Evolutionary conservation across 2,797 vertebrate species (phyloP).

Genomic region (Paramormyrops hopkinsi): DNA sequence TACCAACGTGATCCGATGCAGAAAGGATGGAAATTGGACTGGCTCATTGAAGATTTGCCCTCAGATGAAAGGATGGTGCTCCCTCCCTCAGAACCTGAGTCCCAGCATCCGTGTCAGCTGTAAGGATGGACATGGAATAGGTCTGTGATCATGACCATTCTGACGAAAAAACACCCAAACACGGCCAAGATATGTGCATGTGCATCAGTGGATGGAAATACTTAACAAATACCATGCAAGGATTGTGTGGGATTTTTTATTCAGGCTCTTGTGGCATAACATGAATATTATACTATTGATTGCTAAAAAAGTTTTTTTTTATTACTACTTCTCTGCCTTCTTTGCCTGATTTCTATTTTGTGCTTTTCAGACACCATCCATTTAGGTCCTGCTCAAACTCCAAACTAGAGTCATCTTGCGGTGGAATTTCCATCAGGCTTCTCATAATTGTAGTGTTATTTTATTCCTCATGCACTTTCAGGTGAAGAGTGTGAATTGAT

Average conservation of each 20-base stretch:
- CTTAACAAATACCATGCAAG: background rate
- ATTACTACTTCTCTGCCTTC: background rate
- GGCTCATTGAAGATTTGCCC: slow-evolving; percentile 84
- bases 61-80: slow-evolving; percentile 82
- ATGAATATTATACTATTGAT: background rate
- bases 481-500: slow-evolving; percentile 83
- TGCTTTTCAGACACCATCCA: background rate
- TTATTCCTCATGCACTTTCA: slow-evolving; percentile 38
- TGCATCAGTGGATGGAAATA: slow-evolving; percentile 5
- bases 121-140: slow-evolving; percentile 78
- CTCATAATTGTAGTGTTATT: background rate
- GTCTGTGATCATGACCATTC: slow-evolving; percentile 50
- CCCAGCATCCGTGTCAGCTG: slow-evolving; percentile 80
- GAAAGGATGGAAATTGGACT: slow-evolving; percentile 94
- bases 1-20: slow-evolving; percentile 82
- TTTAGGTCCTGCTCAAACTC: background rate
- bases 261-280: background rate
- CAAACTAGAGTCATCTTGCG: background rate
- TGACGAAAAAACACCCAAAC: background rate
- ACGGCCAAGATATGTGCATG: background rate
- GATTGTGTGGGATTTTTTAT: background rate
- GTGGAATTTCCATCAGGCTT: background rate
- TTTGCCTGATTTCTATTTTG: background rate
- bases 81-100: slow-evolving; percentile 77
- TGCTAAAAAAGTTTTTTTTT: background rate